Evolutionary conservation across 2,888 invertebrate species (phyloP).

Genomic region (Conus canariensis): DNA sequence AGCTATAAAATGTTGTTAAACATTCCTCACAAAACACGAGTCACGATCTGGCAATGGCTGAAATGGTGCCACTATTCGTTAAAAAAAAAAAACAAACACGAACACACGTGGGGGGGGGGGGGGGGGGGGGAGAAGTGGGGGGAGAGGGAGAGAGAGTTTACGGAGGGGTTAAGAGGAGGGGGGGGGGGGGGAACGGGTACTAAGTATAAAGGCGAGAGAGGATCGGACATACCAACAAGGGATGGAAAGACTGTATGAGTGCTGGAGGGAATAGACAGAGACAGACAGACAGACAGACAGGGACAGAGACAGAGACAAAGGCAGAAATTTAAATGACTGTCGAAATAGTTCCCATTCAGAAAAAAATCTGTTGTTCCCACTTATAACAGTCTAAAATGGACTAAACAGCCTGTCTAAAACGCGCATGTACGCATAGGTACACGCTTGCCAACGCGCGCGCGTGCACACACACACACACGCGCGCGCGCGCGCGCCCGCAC

Average conservation of each 20-base stretch:
- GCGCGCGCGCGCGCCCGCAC: not conserved
- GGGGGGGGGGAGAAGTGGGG: not conserved
- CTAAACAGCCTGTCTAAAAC: not conserved
- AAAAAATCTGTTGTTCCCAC: too few species aligned
- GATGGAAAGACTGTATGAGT: not conserved
- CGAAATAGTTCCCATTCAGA: too few species aligned
- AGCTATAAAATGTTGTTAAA: not conserved
- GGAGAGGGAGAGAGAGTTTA: not conserved
- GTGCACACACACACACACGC: conserved; percentile 2
- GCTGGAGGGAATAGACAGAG: not conserved
- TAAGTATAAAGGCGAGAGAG: not conserved
- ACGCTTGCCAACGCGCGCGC: not conserved
- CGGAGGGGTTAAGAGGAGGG: not conserved
- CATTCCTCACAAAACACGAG: not conserved
- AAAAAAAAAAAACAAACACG: not conserved
- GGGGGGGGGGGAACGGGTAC: not conserved
- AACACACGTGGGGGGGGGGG: not conserved
- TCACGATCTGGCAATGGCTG: not conserved
- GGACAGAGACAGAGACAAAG: not conserved
- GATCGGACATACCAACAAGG: not conserved
- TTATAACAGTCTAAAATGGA: too few species aligned
- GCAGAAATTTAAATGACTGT: not conserved
- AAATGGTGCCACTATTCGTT: not conserved
- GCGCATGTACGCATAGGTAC: not conserved
- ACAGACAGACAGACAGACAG: not conserved